Conservation (phyloP, 64 coral and sea anemone genomes). For the Actinia equina region DNA sequence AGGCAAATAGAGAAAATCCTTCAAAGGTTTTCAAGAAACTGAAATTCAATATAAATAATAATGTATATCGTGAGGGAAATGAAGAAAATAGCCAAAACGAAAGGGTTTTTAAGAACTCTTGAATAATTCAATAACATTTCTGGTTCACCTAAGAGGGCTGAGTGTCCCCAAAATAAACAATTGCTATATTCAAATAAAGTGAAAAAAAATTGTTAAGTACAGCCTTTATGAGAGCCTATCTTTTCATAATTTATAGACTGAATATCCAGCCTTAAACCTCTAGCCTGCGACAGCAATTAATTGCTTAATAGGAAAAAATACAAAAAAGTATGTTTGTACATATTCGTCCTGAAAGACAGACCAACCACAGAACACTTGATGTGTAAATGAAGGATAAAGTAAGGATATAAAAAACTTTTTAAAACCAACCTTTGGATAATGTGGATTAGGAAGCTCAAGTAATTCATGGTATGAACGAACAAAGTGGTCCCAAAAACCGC, state of each 20-base stretch:
- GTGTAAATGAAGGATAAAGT: not conserved
- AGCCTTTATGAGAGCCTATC: not conserved
- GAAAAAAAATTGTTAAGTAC: not conserved
- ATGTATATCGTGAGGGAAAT: not conserved
- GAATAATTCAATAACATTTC: not conserved
- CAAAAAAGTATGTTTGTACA: not conserved
- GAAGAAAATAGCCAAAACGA: not conserved
- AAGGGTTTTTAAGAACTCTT: not conserved
- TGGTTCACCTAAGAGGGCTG: not conserved
- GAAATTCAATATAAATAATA: too few relatives aligned
- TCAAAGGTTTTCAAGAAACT: too few relatives aligned
- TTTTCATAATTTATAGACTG: not conserved
- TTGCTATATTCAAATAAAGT: not conserved
- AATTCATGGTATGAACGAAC: constrained; percentile 53
- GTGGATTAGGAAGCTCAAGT: constrained; percentile 55
- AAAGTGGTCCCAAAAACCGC: constrained; percentile 54
- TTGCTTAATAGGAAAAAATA: too few relatives aligned
- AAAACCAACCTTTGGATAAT: constrained; percentile 38
- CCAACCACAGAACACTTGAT: not conserved
- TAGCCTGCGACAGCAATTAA: too few relatives aligned
- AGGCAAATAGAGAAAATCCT: not conserved
- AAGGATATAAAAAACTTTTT: not conserved
- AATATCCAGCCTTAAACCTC: not conserved
- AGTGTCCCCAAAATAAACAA: not conserved
- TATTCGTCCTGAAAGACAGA: not conserved